Percentiles rank a stretch among this genome's conserved stretches.
phyloP scores from a whole-genome alignment of 2,797 vertebrate genomes.

The Gorsachius magnificus region DNA sequence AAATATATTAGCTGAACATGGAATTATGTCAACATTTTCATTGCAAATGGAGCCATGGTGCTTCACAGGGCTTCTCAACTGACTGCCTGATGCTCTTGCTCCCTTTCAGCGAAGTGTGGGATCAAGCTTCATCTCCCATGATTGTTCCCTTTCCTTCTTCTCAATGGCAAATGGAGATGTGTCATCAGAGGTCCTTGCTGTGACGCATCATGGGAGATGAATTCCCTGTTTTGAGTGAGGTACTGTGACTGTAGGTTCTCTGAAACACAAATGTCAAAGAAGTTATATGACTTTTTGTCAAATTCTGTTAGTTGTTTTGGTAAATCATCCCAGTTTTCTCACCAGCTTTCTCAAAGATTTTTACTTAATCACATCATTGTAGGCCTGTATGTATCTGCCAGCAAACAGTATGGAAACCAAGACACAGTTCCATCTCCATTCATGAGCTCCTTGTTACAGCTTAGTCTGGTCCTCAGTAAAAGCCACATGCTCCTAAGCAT shows the following conservation, averaged over 20 bases:
- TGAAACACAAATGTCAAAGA: neutral
- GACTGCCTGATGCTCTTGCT: neutral
- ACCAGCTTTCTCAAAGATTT: neutral
- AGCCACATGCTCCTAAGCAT: neutral
- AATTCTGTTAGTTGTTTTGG: neutral
- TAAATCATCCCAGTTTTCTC: neutral
- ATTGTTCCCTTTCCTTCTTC: neutral
- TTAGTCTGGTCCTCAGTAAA: slow-evolving; percentile 3
- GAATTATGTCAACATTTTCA: slow-evolving; percentile 62
- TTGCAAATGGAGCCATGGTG: neutral
- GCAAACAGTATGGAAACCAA: neutral
- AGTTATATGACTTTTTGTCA: neutral
- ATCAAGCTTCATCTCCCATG: neutral
- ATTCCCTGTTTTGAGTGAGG: neutral
- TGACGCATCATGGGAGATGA: neutral
- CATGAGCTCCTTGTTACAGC: neutral
- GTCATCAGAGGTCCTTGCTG: neutral
- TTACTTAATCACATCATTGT: neutral
- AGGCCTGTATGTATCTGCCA: neutral
- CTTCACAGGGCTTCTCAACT: slow-evolving; percentile 7
- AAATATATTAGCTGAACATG: slow-evolving; percentile 58
- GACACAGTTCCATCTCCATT: neutral
- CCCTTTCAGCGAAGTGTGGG: neutral
- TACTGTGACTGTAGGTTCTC: neutral
- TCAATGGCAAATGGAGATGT: neutral